Evolutionary conservation across 2,113 vertebrate genomes (phyloP).

Genomic region (Myotis yumanensis): DNA sequence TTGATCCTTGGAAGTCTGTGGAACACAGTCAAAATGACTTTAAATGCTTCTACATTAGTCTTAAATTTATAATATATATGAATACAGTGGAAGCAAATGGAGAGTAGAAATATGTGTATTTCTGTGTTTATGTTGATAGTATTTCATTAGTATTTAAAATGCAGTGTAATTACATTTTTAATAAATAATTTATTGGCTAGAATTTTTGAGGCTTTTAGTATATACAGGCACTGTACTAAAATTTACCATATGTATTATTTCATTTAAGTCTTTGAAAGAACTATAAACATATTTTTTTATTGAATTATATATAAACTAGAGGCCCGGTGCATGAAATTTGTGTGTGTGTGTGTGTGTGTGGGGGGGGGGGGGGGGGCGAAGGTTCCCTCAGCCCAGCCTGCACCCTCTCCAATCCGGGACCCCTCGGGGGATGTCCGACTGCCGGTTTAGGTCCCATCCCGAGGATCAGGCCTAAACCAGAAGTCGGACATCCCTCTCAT

Average conservation of each 20-base stretch:
- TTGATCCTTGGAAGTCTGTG: not conserved
- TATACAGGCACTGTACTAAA: not conserved
- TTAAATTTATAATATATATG: slow-evolving; percentile 15
- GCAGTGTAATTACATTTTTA: slow-evolving; percentile 13
- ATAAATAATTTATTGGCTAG: not conserved
- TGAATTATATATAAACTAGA: not conserved
- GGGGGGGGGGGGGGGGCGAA: too few relatives aligned
- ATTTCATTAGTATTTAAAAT: slow-evolving; percentile 1
- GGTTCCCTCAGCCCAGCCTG: too few relatives aligned
- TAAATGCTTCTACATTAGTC: not conserved
- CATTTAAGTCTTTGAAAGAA: slow-evolving; percentile 16
- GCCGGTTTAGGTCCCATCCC: too few relatives aligned
- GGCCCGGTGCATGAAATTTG: too few relatives aligned
- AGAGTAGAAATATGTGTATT: not conserved
- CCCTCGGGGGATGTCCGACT: too few relatives aligned
- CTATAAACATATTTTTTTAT: not conserved
- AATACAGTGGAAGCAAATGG: not conserved
- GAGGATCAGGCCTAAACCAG: too few relatives aligned
- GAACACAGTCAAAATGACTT: slow-evolving; percentile 13
- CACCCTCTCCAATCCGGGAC: too few relatives aligned
- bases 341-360: too few relatives aligned
- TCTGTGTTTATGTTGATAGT: not conserved
- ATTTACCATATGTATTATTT: slow-evolving; percentile 11
- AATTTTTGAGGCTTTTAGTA: not conserved
- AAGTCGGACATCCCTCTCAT: too few relatives aligned